Base-by-base conservation (phyloP, 1,140 invertebrate species). In the Rhynchophorus ferrugineus region DNA sequence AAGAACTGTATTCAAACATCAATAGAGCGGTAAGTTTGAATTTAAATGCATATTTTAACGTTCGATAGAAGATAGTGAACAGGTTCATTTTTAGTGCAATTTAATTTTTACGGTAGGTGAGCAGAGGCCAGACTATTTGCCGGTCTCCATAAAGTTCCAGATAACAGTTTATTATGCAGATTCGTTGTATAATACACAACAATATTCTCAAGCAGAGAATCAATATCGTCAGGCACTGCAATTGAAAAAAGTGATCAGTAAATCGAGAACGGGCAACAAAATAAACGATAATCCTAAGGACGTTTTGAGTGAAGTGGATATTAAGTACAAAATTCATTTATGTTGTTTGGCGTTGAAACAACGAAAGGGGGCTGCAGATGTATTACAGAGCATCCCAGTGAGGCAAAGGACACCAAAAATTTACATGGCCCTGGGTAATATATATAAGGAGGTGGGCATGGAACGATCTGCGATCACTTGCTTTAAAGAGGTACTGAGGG, bases 401-500 rank as follows among this genome's bases (percentile, higher is more conserved):
- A 83, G 83, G 45, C 49, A 41, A 22, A 56, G 67, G 34, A 64
- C 61, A 5, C 58, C 68, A 14, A 72, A 72, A 58, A 61, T 72
- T 17, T 85, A 89, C 61, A 83, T 88, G 77, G 83, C 85, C 9
- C 65, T 90, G 19, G 87, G 82, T 19, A 83, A 84, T 69, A 74
- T 89, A 44, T 87, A 85, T 60, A 75, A 82, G 54, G 78, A 82
- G 55, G 75, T 75, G 54, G 85, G 84, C 29, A 80, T 81, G 73
- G 84, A 87, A 59, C 66, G 84, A 51, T 81, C 83, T 29, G 86
- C 87, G 2, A 82, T 87, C 35, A 81, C 83, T 0, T 82, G 80
- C 42, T 89, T 84, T 65, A 87, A 87, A 66, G 86, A 89, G 74
- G 84, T 89, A 14, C 64, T 90, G 22, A 75, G 78, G 70, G 84